A percentile compares a stretch with the other conserved stretches of the same genome.
Evolutionary conservation across 1,140 invertebrate species (phyloP).

Genomic region (Aphelenchoides fujianensis): DNA sequence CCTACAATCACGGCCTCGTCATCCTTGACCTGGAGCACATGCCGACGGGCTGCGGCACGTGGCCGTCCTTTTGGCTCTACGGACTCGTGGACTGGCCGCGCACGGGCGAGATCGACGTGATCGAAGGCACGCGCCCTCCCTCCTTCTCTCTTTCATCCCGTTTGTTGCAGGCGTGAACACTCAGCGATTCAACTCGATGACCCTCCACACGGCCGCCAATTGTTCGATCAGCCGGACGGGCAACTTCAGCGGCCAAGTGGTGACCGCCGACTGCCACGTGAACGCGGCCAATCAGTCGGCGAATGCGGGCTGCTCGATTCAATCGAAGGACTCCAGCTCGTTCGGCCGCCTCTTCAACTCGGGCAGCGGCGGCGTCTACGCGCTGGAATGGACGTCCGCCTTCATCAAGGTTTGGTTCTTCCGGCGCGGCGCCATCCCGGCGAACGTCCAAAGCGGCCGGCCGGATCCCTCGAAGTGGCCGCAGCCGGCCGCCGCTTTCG

Average conservation of each 20-base stretch:
- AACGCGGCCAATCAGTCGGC: background rate
- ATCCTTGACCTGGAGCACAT: constrained; percentile 1
- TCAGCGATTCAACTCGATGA: background rate
- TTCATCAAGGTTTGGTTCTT: background rate
- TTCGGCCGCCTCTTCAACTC: background rate
- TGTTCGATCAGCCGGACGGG: background rate
- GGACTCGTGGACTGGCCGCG: background rate
- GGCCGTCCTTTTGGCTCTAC: background rate
- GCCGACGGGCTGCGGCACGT: background rate
- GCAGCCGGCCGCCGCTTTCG: background rate
- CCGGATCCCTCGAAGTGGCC: background rate
- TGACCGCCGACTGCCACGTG: background rate
- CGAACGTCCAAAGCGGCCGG: background rate
- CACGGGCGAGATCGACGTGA: background rate
- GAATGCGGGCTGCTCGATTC: constrained; percentile 3
- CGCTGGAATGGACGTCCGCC: background rate
- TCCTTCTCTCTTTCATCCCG: background rate
- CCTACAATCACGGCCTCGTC: background rate
- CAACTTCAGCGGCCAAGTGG: background rate
- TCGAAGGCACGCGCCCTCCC: background rate
- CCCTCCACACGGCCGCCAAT: background rate
- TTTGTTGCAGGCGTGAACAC: background rate
- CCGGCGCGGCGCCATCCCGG: background rate
- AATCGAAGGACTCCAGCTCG: background rate
- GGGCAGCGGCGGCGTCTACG: background rate